Percentiles rank a stretch among this genome's conserved stretches.
Evolutionary conservation across 2,888 invertebrate genomes (phyloP).

Genomic region (Mantis religiosa): DNA sequence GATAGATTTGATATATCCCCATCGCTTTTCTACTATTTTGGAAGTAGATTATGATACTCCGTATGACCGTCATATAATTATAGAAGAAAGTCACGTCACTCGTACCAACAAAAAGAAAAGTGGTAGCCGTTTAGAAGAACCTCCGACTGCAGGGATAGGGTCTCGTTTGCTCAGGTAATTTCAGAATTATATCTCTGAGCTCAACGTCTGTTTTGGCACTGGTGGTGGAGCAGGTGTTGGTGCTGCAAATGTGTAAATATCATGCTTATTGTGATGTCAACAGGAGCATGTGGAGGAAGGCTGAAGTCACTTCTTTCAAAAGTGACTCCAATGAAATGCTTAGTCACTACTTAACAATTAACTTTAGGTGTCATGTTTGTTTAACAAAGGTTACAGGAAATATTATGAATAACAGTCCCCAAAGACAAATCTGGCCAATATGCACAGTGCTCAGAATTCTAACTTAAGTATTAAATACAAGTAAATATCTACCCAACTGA

Average conservation of each 20-base stretch:
- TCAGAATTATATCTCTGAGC: neutral
- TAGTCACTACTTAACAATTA: too few species aligned
- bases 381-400: too few species aligned
- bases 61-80: slow-evolving; percentile 86
- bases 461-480: too few species aligned
- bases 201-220: neutral
- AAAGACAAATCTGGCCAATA: too few species aligned
- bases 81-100: slow-evolving; percentile 78
- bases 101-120: slow-evolving; percentile 57
- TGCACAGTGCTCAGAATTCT: too few species aligned
- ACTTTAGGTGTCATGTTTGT: too few species aligned
- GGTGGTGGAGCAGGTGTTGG: neutral
- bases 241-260: neutral
- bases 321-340: too few species aligned
- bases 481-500: too few species aligned
- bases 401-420: too few species aligned
- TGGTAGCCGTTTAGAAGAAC: slow-evolving; percentile 53
- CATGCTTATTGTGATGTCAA: neutral
- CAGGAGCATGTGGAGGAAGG: neutral
- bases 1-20: slow-evolving; percentile 81
- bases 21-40: slow-evolving; percentile 85
- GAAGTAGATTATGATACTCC: slow-evolving; percentile 93
- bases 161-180: slow-evolving; percentile 65
- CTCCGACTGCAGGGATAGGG: slow-evolving; percentile 52
- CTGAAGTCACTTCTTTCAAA: neutral